These are phyloP conservation scores for Tychaedon coryphoeus DNA, from an alignment of 2,113 vertebrate species.

Conservation along the genomic window DNA sequence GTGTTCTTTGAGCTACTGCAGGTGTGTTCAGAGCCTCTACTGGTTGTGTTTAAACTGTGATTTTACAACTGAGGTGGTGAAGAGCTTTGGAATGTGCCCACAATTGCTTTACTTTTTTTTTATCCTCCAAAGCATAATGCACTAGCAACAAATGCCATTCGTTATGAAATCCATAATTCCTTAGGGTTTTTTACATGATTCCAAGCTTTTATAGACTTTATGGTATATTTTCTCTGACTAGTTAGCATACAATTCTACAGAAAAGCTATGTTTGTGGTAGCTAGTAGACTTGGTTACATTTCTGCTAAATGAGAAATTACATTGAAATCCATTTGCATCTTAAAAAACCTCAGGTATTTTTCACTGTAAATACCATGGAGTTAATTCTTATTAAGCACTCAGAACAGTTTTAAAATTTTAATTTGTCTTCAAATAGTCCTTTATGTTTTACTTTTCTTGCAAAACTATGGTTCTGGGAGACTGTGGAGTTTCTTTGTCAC, in stretches of 20 bases:
- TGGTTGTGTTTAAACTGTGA: conserved; percentile 14
- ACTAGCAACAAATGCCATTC: background rate
- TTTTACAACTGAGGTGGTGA: conserved; percentile 34
- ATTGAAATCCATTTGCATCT: background rate
- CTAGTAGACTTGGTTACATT: background rate
- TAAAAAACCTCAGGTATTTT: background rate
- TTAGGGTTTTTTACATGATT: background rate
- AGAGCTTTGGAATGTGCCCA: conserved; percentile 39
- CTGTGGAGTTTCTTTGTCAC: background rate
- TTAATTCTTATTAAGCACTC: background rate
- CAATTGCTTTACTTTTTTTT: background rate
- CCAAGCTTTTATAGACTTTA: background rate
- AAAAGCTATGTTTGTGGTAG: background rate
- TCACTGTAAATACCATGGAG: background rate
- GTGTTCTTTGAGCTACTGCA: conserved; percentile 54
- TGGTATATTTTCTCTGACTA: background rate
- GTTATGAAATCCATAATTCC: background rate
- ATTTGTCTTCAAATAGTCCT: background rate
- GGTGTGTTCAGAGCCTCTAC: conserved; percentile 32
- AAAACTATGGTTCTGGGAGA: background rate
- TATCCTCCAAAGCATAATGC: background rate
- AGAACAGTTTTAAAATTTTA: background rate
- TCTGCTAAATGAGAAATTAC: background rate
- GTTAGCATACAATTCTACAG: background rate
- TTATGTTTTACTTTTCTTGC: background rate